Evolutionary conservation across 2,888 invertebrate species (phyloP).

Genomic region (Cheiracanthium punctorium): DNA sequence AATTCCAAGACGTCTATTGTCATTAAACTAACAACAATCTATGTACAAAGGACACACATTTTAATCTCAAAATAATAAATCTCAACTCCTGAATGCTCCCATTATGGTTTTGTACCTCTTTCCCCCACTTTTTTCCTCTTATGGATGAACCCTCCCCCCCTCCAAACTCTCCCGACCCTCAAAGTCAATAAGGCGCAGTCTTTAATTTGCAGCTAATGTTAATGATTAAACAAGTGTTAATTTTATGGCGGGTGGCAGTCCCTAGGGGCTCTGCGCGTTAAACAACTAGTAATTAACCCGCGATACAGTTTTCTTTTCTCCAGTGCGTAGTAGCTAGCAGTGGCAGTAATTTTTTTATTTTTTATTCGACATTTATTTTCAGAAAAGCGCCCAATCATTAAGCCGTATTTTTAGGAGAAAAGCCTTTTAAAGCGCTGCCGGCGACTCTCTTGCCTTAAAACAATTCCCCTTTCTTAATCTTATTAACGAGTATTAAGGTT

Average conservation of each 20-base stretch:
- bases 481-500: constrained; percentile 67
- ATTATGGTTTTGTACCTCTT: constrained; percentile 29
- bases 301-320: constrained; percentile 61
- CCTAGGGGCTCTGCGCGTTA: constrained; percentile 52
- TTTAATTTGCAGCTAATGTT: constrained; percentile 69
- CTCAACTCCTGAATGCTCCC: constrained; percentile 46
- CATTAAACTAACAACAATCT: too few relatives aligned
- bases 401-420: constrained; percentile 58
- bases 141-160: not conserved
- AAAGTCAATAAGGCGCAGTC: constrained; percentile 67
- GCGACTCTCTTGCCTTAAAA: constrained; percentile 59
- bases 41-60: not conserved
- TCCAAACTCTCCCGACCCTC: constrained; percentile 33
- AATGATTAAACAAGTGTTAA: constrained; percentile 70
- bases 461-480: constrained; percentile 58
- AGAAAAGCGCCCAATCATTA: constrained; percentile 52
- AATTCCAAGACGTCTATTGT: too few relatives aligned
- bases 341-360: too few relatives aligned
- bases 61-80: constrained; percentile 12
- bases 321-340: too few relatives aligned
- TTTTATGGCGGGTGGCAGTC: constrained; percentile 62
- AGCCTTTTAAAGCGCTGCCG: constrained; percentile 46
- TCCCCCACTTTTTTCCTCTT: not conserved
- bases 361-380: constrained; percentile 39
- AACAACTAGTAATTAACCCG: constrained; percentile 69